Base-by-base conservation (phyloP, 1,140 invertebrate species). In the Theocolax elegans region DNA sequence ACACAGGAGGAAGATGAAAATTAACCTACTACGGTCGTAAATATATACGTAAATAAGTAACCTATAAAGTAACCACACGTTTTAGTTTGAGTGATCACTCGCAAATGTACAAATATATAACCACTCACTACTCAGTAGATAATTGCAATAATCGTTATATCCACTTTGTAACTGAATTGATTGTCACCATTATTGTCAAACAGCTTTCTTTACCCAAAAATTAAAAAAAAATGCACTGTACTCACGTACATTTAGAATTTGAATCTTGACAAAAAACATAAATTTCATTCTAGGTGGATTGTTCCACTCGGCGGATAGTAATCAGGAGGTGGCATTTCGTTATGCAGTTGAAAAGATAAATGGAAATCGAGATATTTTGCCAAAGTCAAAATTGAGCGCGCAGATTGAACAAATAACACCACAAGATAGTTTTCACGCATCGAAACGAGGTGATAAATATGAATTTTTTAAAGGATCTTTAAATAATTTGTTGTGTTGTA, bases 281-380 rank as follows among this genome's bases (percentile, higher is more conserved):
- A 51, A 8, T 53, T 17, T 29, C 38, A 15, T 42, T 53, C 31
- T 54, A 97, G 95, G 95, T 81, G 95, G 95, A 40, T 87, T 97
- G 40, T 97, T 97, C 84, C 95, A 97, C 88, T 91, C 92, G 23
- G 89, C 90, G 40, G 93, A 95, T 83, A 90, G 93, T 76, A 91
- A 91, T 74, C 93, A 96, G 83, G 94, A 95, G 84, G 89, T 95
- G 42, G 95, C 95, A 25, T 97, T 97, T 82, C 89, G 92, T 63
- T 95, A 96, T 85, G 95, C 95, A 1, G 93, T 96, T 15, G 94
- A 96, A 77, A 90, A 93, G 77, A 94, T 97, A 75, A 97, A 97
- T 85, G 89, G 89, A 17, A 93, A 95, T 80, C 87, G 92, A 66
- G 89, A 91, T 29, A 91, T 96, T 51, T 85, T 97, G 72, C 93